These are phyloP conservation scores for Ctenopoma multispine DNA, from an alignment of 2,797 vertebrate species.

Conservation along the genomic window DNA sequence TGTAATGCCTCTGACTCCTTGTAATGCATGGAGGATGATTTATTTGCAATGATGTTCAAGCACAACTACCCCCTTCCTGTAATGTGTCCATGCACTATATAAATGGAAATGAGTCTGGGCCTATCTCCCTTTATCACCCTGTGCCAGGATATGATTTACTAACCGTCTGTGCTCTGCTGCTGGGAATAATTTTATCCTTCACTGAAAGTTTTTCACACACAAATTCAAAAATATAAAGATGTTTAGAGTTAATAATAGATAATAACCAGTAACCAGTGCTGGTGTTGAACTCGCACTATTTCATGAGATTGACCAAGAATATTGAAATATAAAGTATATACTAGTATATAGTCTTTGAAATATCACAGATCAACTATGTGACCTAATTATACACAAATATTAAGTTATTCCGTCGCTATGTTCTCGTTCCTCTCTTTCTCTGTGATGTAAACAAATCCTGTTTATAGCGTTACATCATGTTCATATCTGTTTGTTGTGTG, in stretches of 20 bases:
- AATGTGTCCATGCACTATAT: constrained; percentile 77
- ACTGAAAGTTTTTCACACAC: constrained; percentile 48
- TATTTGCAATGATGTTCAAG: constrained; percentile 74
- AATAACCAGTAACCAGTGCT: constrained; percentile 1
- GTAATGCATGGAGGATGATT: constrained; percentile 67
- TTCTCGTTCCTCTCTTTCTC: neutral
- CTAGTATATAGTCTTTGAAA: neutral
- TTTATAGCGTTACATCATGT: neutral
- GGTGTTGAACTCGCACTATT: neutral
- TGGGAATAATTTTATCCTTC: constrained; percentile 60
- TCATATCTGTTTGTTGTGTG: constrained; percentile 5
- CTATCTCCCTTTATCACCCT: constrained; percentile 70
- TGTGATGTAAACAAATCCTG: constrained; percentile 1
- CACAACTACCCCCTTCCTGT: constrained; percentile 65
- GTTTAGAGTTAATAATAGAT: constrained; percentile 22
- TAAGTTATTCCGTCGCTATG: neutral
- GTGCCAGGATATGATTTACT: constrained; percentile 72
- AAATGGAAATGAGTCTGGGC: constrained; percentile 80
- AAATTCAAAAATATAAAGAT: constrained; percentile 45
- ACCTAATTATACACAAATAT: constrained; percentile 1
- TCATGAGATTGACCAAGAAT: neutral
- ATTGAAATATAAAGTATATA: constrained; percentile 10
- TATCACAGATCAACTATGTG: neutral
- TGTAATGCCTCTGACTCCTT: constrained; percentile 62
- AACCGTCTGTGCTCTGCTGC: constrained; percentile 54